Evolutionary conservation across 2,797 vertebrate species (phyloP).

Genomic region (Ctenochaetus hawaiiensis): DNA sequence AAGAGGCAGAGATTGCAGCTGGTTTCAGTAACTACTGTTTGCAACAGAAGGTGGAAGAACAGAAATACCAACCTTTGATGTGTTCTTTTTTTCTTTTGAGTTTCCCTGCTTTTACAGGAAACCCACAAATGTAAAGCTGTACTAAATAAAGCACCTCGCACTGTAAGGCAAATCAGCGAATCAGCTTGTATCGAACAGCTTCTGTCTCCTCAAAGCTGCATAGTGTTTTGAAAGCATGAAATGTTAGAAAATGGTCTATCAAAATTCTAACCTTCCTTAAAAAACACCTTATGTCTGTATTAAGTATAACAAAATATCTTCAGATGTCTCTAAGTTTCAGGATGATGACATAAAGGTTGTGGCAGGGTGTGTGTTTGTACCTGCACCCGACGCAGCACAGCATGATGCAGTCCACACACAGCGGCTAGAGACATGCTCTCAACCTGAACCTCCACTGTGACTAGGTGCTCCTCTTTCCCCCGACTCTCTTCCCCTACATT

Average conservation of each 20-base stretch:
- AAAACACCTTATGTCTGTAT: background rate
- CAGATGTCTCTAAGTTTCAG: background rate
- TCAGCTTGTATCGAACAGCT: background rate
- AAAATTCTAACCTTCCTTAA: background rate
- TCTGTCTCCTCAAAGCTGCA: background rate
- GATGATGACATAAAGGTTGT: background rate
- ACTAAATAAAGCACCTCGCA: background rate
- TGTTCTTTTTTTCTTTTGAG: background rate
- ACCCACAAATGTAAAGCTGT: background rate
- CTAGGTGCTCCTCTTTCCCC: constrained; percentile 61
- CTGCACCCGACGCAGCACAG: constrained; percentile 83
- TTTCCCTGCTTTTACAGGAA: background rate
- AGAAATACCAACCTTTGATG: background rate
- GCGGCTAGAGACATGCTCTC: constrained; percentile 88
- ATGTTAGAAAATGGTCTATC: background rate
- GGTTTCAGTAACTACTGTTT: background rate
- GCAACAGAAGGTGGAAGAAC: background rate
- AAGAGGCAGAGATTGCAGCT: background rate
- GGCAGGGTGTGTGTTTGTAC: constrained; percentile 62
- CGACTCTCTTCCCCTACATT: constrained; percentile 72
- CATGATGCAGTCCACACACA: constrained; percentile 90
- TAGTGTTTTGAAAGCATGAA: background rate
- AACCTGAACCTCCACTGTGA: constrained; percentile 87
- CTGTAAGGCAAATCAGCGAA: background rate
- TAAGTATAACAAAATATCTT: background rate